Base-by-base conservation (phyloP, 2,113 vertebrate species). In the Caranx ignobilis region DNA sequence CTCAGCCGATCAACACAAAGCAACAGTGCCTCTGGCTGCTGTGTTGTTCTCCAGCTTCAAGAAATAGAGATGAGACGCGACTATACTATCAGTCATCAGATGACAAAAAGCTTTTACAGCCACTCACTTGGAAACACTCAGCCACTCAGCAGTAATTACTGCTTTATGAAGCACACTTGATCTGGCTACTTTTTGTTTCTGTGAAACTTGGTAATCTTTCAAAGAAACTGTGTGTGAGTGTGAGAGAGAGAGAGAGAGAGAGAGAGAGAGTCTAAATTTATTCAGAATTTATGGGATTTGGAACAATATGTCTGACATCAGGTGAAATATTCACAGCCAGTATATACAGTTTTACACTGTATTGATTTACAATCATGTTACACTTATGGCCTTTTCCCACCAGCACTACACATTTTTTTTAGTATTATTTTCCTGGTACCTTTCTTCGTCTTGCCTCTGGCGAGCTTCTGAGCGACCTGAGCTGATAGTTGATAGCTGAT, bases 51-150 rank as follows among this genome's bases (percentile, higher is more conserved):
- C 8, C 21, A 34, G 10, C 12, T 70, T 18, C 48, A 15, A 16
- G 1, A 76, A 21, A 57, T 18, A 45, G 18, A 74, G 39, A 21
- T 39, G 21, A 62, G 32, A 80, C 65, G 31, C 19, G 16, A 19
- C 35, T 47, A 2, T 21, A 74, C 16, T 71, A 80, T 71, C 31
- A 81, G 64, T 73, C 77, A 61, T 83, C 69, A 50, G 62, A 55
- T 83, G 68, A 80, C 74, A 75, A 77, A 84, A 84, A 73, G 68
- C 81, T 56, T 83, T 73, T 65, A 83, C 47, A 79, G 57, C 52
- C 52, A 57, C 77, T 81, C 69, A 75, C 35, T 43, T 39, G 15
- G 15, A 34, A 78, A 70, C 50, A 70, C 57, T 71, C 64, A 43
- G 11, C 52, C 75, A 78, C 70, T 82, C 59, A 65, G 70, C 59